Evolutionary conservation across 2,888 invertebrate genomes (phyloP), one percentile per base, ranked within the genome.

Genomic region (Cheilosia urbana): DNA sequence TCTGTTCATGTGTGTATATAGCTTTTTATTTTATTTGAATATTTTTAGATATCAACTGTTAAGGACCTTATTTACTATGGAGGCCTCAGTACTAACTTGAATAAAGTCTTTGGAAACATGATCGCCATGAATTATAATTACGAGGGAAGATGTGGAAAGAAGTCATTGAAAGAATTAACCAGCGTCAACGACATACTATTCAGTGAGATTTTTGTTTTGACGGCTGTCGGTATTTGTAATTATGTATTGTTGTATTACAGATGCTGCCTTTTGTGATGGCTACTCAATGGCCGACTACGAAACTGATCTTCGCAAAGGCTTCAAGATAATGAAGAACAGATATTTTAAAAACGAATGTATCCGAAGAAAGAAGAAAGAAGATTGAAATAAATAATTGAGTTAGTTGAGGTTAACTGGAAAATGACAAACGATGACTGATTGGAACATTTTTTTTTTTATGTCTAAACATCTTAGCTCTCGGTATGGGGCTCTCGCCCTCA

Each of bases 301-400:
- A 49, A 49, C 13, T 37, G 71, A 71, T 40, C 37, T 71, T 4
- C 63, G 66, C n/a, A 76, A 37, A 40, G 76, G 76, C 2, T 65
- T 76, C 13, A 76, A 66, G 27, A 57, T 66, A 37, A 66, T 66
- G 65, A 76, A 76, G 19, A 76, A 76, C 34, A 27, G 76, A 66
- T 57, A 76, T 66, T 76, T 66, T 15, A 63, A 76, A 47, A 76
- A 65, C 24, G 66, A 71, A 60, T 58, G 71, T 11, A 17, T 71
- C 6, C 34, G 24, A 17, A 58, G 71, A 37, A 71, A 71, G 34
- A 71, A 49, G 15, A 40, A 19, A 37, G n/a, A 40, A 51, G n/a
- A 37, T 51, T 15, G 37, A 51, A 65, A 37, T 51, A 4, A 19
- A 34, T 34, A 7, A 34, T 47, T 47, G 47, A 47, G 11, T 45